phyloP scores from a whole-genome alignment of 2,797 vertebrate genomes.

The Nyctibius grandis region DNA sequence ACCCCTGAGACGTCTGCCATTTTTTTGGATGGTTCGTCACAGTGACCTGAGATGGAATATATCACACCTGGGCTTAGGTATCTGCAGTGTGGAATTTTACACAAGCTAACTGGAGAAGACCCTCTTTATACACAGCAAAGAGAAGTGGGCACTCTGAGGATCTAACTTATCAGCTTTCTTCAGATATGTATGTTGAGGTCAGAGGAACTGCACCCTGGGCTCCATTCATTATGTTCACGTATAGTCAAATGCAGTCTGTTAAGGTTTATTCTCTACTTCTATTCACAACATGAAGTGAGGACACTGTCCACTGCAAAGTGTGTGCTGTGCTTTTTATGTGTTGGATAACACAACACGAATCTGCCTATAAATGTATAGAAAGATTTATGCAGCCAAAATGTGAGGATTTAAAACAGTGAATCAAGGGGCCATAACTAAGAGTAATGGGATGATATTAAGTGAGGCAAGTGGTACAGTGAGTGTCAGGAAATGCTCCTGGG shows the following conservation, averaged over 20 bases:
- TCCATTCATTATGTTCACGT: background rate
- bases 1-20: background rate
- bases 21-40: background rate
- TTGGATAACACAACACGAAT: background rate
- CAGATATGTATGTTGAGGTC: background rate
- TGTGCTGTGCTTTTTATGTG: background rate
- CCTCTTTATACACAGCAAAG: background rate
- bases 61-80: background rate
- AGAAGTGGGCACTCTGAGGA: background rate
- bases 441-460: conserved; percentile 14
- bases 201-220: background rate
- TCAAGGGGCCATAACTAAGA: background rate
- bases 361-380: background rate
- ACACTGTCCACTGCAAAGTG: background rate
- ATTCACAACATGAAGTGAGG: background rate
- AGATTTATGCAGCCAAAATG: conserved; percentile 36
- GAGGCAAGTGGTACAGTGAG: background rate
- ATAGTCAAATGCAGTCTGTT: background rate
- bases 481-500: background rate
- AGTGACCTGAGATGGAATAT: background rate
- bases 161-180: background rate
- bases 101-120: background rate
- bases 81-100: background rate
- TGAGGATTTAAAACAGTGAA: conserved; percentile 24
- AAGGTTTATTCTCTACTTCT: background rate